Base-by-base conservation (phyloP, 1,140 invertebrate genomes). In the Halictus rubicundus region DNA sequence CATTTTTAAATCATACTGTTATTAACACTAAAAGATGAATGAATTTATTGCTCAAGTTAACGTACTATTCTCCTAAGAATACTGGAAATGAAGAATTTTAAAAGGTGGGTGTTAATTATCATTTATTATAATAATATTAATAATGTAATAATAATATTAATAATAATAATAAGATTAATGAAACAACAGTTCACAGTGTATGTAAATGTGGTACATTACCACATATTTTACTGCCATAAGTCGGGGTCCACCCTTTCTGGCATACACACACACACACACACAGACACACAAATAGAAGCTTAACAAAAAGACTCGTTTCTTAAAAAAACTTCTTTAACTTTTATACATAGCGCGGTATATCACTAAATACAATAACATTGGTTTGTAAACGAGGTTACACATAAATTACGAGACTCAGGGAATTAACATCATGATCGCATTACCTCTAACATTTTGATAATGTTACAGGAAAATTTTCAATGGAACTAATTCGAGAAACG, bases 71-170 rank as follows among this genome's bases (percentile, higher is more conserved):
- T n/a, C 54, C 21, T 57, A 21, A 57, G 32, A 32, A 75, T 57
- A 54, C 23, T 57, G 23, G 37, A 21, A 76, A 57, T 76, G 21
- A 57, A 69, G 37, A 60, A 77, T 21, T 12, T 52, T 69, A 57
- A 23, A 23, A 49, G 54, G 42, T 23, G 39, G 64, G 66, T 65
- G 64, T 80, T 80, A 57, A 76, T 83, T 59, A 71, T 83, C 39
- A 59, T 82, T 82, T 69, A 74, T 82, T 75, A 82, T 81, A 83
- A 83, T 81, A 81, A 77, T 76, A 81, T 65, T n/a, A n/a, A n/a
- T 71, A 81, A 60, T 77, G 73, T 76, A 76, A 76, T 78, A 81
- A 77, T 80, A 68, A 74, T 83, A 82, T 42, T 82, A 63, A n/a
- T 75, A 81, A 68, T 68, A 81, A 81, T 68, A 79, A 79, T 82